Evolutionary conservation across 2,888 invertebrate genomes (phyloP).

Genomic region (Drosophila colorata): DNA sequence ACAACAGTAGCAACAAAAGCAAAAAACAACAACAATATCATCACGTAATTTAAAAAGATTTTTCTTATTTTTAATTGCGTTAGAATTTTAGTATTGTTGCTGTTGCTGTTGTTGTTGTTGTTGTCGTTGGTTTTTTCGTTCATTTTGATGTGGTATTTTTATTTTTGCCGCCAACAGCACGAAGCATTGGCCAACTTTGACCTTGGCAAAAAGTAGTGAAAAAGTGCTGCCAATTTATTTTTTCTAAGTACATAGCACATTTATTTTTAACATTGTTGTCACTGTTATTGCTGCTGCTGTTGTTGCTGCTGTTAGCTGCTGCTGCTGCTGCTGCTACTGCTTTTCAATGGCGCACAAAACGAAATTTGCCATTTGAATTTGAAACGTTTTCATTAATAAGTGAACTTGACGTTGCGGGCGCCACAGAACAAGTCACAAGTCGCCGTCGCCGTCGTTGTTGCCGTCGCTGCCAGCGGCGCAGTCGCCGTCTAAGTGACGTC

Average conservation of each 20-base stretch:
- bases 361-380: slow-evolving; percentile 70
- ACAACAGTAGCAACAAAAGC: slow-evolving; percentile 20
- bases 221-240: slow-evolving; percentile 57
- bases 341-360: slow-evolving; percentile 62
- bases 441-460: slow-evolving; percentile 9
- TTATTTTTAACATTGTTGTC: slow-evolving; percentile 43
- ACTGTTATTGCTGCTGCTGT: slow-evolving; percentile 1
- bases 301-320: slow-evolving; percentile 7
- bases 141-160: slow-evolving; percentile 9
- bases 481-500: slow-evolving; percentile 10
- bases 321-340: slow-evolving; percentile 31
- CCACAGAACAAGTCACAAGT: slow-evolving; percentile 53
- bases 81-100: slow-evolving; percentile 37
- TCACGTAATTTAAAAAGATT: slow-evolving; percentile 66
- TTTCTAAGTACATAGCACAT: slow-evolving; percentile 31
- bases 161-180: slow-evolving; percentile 26
- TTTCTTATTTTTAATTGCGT: slow-evolving; percentile 70
- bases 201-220: slow-evolving; percentile 58
- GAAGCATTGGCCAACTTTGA: slow-evolving; percentile 63
- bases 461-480: neutral
- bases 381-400: slow-evolving; percentile 77
- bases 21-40: slow-evolving; percentile 36
- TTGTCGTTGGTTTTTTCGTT: slow-evolving; percentile 5
- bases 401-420: slow-evolving; percentile 52
- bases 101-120: slow-evolving; percentile 10